A percentile compares a stretch with the other conserved stretches of the same genome.
Conservation (phyloP, 2,888 invertebrate genomes). For the Leucophenga montana region DNA sequence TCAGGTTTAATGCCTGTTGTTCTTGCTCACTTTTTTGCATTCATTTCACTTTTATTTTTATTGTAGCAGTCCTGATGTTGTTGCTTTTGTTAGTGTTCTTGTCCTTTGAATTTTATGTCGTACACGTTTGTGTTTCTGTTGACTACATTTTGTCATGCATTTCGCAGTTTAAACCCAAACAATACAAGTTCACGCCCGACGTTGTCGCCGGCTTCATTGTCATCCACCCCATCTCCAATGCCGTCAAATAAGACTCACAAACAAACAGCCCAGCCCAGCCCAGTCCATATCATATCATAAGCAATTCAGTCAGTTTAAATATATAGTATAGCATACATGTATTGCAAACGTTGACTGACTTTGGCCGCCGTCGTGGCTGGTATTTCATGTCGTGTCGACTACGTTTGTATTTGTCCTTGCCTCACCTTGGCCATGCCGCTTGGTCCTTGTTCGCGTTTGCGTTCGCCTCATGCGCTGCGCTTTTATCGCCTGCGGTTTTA, state of each 20-base stretch:
- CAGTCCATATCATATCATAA: neutral
- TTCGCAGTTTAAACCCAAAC: conserved; percentile 23
- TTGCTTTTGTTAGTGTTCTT: conserved; percentile 7
- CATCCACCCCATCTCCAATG: neutral
- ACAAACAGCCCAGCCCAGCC: neutral
- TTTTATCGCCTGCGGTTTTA: conserved; percentile 22
- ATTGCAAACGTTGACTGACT: conserved; percentile 1
- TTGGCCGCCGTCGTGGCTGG: neutral
- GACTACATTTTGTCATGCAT: conserved; percentile 6
- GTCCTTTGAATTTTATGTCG: neutral
- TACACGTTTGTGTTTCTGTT: neutral
- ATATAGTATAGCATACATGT: neutral
- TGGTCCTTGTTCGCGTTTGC: neutral
- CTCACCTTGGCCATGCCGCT: conserved; percentile 30
- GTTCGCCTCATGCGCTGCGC: neutral
- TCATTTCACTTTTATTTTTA: conserved; percentile 25
- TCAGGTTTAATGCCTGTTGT: conserved; percentile 11
- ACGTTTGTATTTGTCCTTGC: conserved; percentile 19
- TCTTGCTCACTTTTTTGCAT: conserved; percentile 8
- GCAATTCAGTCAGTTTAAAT: neutral
- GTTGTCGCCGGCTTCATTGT: neutral
- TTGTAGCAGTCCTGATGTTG: neutral
- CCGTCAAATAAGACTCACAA: neutral
- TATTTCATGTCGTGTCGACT: conserved; percentile 2
- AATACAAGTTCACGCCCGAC: conserved; percentile 12